Percentiles rank a stretch among this genome's conserved stretches.
Evolutionary conservation across 92 coral and sea anemone species (phyloP).

Genomic region (Parazoanthus darwini): DNA sequence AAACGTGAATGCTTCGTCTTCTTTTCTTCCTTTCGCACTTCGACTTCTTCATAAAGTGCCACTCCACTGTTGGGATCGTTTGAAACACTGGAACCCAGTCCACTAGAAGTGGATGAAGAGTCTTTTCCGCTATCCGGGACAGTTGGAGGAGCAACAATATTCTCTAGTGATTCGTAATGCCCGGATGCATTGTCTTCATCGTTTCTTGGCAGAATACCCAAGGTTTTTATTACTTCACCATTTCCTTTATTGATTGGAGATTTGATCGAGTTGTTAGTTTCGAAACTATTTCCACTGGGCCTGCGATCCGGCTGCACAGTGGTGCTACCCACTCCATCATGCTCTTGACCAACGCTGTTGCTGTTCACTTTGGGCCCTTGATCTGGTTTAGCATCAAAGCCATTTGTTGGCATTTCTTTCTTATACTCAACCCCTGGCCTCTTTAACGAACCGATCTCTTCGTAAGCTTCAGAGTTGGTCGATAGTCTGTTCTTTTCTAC

Average conservation of each 20-base stretch:
- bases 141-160: not conserved
- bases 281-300: not conserved
- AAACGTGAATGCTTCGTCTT: slow-evolving; percentile 13
- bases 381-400: not conserved
- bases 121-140: not conserved
- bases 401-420: not conserved
- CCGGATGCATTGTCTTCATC: slow-evolving; percentile 16
- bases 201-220: not conserved
- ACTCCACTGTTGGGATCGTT: not conserved
- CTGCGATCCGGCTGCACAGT: not conserved
- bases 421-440: not conserved
- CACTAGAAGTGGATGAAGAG: not conserved
- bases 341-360: not conserved
- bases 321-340: not conserved
- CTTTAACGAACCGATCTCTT: slow-evolving; percentile 9
- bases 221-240: not conserved
- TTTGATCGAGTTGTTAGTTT: not conserved
- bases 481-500: slow-evolving; percentile 9
- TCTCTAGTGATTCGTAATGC: slow-evolving; percentile 21
- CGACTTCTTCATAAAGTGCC: slow-evolving; percentile 38
- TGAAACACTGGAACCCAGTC: not conserved
- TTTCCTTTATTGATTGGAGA: not conserved
- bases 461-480: slow-evolving; percentile 29
- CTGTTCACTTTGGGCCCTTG: not conserved
- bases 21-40: slow-evolving; percentile 28